Evolutionary conservation across 2,113 vertebrate genomes (phyloP).

Genomic region (Alligator mississippiensis): DNA sequence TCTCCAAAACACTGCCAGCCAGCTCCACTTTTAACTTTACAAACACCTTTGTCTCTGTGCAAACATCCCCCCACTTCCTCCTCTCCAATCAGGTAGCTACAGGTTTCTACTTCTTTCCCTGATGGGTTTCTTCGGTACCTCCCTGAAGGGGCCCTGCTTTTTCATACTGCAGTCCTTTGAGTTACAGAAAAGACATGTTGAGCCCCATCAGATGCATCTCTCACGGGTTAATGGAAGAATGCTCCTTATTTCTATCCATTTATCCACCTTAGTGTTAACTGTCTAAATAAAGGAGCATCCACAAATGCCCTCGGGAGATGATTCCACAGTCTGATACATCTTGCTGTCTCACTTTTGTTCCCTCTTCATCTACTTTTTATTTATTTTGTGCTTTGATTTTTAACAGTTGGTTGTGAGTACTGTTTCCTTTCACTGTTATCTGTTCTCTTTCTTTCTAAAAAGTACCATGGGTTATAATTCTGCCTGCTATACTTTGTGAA

Average conservation of each 20-base stretch:
- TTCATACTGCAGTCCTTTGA: neutral
- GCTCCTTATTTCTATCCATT: neutral
- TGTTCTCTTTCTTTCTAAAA: slow-evolving; percentile 38
- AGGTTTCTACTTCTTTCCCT: neutral
- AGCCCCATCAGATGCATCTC: neutral
- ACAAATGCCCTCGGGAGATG: neutral
- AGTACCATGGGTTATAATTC: slow-evolving; percentile 58
- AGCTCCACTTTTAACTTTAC: accelerated
- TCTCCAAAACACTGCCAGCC: neutral
- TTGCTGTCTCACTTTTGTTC: neutral
- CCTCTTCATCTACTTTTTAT: neutral
- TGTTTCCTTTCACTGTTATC: slow-evolving; percentile 52
- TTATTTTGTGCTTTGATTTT: neutral
- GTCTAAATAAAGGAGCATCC: neutral
- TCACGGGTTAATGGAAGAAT: neutral
- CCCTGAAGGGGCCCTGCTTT: neutral
- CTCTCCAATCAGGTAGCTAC: neutral
- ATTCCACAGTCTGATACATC: accelerated
- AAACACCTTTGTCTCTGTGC: neutral
- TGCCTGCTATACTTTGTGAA: slow-evolving; percentile 59
- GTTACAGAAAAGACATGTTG: neutral
- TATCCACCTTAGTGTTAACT: neutral
- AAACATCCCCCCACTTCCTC: accelerated
- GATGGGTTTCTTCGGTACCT: accelerated
- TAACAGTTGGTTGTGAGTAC: slow-evolving; percentile 17